A percentile compares a stretch with the other conserved stretches of the same genome.
phyloP scores from a whole-genome alignment of 2,888 invertebrate species.

The Netelia virgata region DNA sequence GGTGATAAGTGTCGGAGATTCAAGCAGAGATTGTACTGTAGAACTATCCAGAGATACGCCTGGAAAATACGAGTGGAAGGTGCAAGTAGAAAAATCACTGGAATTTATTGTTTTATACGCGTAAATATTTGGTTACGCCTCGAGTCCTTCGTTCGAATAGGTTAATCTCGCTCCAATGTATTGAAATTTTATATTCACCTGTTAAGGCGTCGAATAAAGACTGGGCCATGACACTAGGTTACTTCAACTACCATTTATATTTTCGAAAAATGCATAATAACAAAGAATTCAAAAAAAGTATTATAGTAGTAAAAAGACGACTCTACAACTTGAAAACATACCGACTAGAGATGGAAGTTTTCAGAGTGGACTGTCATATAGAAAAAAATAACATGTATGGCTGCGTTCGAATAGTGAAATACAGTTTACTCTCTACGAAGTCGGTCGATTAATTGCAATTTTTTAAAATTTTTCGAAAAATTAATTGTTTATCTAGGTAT shows the following conservation, averaged over 20 bases:
- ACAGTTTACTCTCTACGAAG: no score
- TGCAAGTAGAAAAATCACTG: background rate
- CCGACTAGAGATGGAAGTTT: slow-evolving; percentile 25
- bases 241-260: slow-evolving; percentile 43
- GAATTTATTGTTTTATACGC: background rate
- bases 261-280: slow-evolving; percentile 30
- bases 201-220: slow-evolving; percentile 82
- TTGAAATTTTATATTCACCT: slow-evolving; percentile 74
- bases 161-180: slow-evolving; percentile 31
- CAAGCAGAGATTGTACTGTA: slow-evolving; percentile 81
- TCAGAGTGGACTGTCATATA: background rate
- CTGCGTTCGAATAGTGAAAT: no score
- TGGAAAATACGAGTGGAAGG: slow-evolving; percentile 54
- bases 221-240: slow-evolving; percentile 78
- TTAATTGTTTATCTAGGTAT: no score
- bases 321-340: slow-evolving; percentile 64
- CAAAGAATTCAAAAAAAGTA: slow-evolving; percentile 37
- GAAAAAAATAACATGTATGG: slow-evolving; percentile 2
- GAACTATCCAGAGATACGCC: slow-evolving; percentile 82
- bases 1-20: slow-evolving; percentile 80
- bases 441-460: no score
- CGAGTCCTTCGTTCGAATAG: slow-evolving; percentile 32
- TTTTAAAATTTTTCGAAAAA: no score
- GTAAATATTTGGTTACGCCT: slow-evolving; percentile 27
- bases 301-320: slow-evolving; percentile 60